phyloP scores from a whole-genome alignment of 2,113 vertebrate species.

The Triplophysa dalaica region DNA sequence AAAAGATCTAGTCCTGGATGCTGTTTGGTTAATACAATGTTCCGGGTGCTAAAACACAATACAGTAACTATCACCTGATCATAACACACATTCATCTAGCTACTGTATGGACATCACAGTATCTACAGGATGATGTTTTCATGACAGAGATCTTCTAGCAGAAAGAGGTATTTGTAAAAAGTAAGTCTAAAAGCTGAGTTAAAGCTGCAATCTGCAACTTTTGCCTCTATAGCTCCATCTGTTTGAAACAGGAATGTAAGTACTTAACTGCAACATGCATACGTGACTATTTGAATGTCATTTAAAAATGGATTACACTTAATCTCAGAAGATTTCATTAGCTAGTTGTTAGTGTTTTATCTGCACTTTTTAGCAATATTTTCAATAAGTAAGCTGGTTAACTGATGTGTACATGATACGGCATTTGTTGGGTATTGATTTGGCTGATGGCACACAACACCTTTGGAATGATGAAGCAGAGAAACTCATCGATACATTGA shows the following conservation, averaged over 20 bases:
- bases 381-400: conserved; percentile 16
- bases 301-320: too few relatives aligned
- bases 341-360: not conserved
- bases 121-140: too few relatives aligned
- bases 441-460: conserved; percentile 29
- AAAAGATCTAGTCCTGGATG: not conserved
- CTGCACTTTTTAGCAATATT: not conserved
- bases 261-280: not conserved
- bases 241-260: too few relatives aligned
- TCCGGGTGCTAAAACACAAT: not conserved
- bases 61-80: too few relatives aligned
- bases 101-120: too few relatives aligned
- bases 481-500: conserved; percentile 34
- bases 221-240: too few relatives aligned
- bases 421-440: conserved; percentile 45
- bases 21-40: not conserved
- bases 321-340: not conserved
- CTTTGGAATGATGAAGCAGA: conserved; percentile 38
- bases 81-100: too few relatives aligned
- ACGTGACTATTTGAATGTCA: not conserved
- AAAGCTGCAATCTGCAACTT: too few relatives aligned
- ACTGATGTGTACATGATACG: conserved; percentile 43
- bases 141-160: too few relatives aligned
- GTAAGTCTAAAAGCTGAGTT: too few relatives aligned
- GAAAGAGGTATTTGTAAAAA: too few relatives aligned